Percentiles rank a stretch among this genome's conserved stretches.
Conservation (phyloP, 2,797 vertebrate genomes). For the Ciconia nigra region DNA sequence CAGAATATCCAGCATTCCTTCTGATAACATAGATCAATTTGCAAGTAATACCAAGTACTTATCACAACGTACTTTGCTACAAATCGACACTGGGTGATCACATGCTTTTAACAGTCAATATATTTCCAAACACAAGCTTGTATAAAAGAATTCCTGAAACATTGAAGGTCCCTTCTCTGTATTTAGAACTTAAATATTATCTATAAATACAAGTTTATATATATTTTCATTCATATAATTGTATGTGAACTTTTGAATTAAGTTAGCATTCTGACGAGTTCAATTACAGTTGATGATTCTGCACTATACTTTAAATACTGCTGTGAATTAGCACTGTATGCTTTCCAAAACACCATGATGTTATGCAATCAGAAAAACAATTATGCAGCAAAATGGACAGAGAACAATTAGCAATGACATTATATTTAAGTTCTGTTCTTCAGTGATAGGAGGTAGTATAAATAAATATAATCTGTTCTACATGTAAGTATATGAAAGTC, state of each 20-base stretch:
- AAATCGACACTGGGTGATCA: neutral
- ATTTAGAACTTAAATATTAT: neutral
- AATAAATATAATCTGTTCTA: constrained; percentile 31
- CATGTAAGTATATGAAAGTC: neutral
- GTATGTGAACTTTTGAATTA: neutral
- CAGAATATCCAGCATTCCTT: neutral
- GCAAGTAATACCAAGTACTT: neutral
- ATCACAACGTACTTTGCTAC: neutral
- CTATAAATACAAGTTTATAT: neutral
- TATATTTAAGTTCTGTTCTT: neutral
- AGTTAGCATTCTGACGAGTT: neutral
- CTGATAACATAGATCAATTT: neutral
- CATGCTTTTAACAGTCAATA: neutral
- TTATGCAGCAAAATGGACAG: neutral
- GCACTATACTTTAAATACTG: neutral
- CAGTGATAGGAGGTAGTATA: neutral
- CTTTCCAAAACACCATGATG: neutral
- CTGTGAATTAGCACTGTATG: neutral
- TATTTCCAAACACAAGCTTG: neutral
- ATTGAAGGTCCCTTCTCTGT: neutral
- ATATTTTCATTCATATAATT: neutral
- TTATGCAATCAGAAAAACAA: neutral
- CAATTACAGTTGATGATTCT: neutral
- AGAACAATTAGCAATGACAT: neutral
- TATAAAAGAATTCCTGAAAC: neutral